A percentile compares a stretch with the other conserved stretches of the same genome.
These are phyloP conservation scores for Meloidogyne chitwoodi DNA, from an alignment of 1,140 invertebrate genomes.

Conservation along the genomic window DNA sequence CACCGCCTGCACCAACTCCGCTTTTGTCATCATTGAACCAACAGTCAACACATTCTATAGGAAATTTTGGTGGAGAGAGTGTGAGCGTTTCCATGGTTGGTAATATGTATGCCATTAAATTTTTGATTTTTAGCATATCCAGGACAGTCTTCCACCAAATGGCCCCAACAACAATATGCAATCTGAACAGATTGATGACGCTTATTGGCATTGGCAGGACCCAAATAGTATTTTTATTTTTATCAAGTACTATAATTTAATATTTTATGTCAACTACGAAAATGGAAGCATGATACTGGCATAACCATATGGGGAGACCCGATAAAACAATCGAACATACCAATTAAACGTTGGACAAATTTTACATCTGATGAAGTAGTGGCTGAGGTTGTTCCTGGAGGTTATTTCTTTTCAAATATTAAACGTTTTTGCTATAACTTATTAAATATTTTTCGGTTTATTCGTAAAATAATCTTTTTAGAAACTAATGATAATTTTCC, in stretches of 20 bases:
- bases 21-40: constrained; percentile 7
- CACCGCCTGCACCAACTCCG: constrained; percentile 6
- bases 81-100: background rate
- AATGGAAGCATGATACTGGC: constrained; percentile 44
- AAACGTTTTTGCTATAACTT: background rate
- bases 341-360: constrained; percentile 22
- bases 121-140: background rate
- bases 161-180: background rate
- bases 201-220: background rate
- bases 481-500: background rate
- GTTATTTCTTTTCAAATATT: too few relatives aligned
- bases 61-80: background rate
- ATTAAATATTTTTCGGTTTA: background rate
- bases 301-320: constrained; percentile 42
- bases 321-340: constrained; percentile 19
- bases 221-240: background rate
- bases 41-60: background rate
- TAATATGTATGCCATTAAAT: background rate
- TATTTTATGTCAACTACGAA: constrained; percentile 25
- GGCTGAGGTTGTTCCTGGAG: constrained; percentile 9
- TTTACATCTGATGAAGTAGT: constrained; percentile 22
- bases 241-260: background rate
- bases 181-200: constrained; percentile 1
- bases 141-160: background rate
- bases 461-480: background rate